phyloP scores from a whole-genome alignment of 2,797 vertebrate genomes.

The Euphonia xanthogaster region DNA sequence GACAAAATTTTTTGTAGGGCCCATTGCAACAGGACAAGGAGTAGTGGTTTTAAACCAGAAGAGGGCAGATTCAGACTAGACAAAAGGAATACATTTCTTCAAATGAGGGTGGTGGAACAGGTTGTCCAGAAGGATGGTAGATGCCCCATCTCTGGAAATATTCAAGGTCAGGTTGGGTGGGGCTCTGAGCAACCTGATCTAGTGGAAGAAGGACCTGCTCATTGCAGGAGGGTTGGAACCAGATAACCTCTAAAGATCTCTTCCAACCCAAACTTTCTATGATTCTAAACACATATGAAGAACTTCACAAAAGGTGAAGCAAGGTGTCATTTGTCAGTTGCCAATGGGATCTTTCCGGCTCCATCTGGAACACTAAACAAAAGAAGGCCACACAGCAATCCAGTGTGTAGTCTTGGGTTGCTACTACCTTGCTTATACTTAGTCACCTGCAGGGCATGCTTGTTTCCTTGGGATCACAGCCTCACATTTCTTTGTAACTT shows the following conservation, averaged over 20 bases:
- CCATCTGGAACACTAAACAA: not conserved
- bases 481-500: not conserved
- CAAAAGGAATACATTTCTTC: not conserved
- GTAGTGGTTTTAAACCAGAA: not conserved
- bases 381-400: not conserved
- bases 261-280: not conserved
- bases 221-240: not conserved
- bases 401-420: not conserved
- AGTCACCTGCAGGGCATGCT: not conserved
- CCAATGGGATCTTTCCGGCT: not conserved
- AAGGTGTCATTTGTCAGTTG: not conserved
- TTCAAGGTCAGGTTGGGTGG: not conserved
- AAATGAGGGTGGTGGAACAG: not conserved
- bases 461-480: not conserved
- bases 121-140: not conserved
- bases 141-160: not conserved
- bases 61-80: not conserved
- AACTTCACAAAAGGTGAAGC: not conserved
- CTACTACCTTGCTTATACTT: not conserved
- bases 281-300: not conserved
- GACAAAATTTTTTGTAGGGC: not conserved
- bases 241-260: not conserved
- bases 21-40: not conserved
- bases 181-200: not conserved
- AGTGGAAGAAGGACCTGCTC: not conserved